Evolutionary conservation across 1,140 invertebrate genomes (phyloP).

Genomic region (Lanistes nyassanus): DNA sequence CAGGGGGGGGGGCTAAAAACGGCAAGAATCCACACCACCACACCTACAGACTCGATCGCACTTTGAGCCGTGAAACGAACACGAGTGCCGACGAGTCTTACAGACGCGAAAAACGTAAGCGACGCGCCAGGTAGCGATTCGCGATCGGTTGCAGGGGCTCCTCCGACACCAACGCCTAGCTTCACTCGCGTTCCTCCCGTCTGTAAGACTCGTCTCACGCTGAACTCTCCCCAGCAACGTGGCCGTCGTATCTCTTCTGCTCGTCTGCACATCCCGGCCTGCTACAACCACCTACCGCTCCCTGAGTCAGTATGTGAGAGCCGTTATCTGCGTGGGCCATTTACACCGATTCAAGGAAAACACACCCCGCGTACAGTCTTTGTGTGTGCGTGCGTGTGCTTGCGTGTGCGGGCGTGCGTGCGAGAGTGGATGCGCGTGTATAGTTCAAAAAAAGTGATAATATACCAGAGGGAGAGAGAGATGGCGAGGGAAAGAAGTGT

Average conservation of each 20-base stretch:
- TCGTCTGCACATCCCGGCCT: no score
- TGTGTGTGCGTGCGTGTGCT: background rate
- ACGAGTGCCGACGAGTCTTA: background rate
- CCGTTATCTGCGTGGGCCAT: slow-evolving; percentile 5
- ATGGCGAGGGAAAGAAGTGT: background rate
- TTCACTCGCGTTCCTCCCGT: no score
- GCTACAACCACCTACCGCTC: background rate
- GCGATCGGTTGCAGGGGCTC: background rate
- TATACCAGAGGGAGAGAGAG: background rate
- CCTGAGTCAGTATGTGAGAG: background rate
- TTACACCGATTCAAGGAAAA: background rate
- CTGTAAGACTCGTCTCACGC: no score
- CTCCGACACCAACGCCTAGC: no score
- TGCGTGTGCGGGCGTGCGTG: slow-evolving; percentile 5
- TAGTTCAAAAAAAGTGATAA: background rate
- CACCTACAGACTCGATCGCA: background rate
- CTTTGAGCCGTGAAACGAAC: background rate
- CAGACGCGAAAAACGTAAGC: background rate
- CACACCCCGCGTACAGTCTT: background rate
- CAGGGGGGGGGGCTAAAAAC: background rate
- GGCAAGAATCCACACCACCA: background rate
- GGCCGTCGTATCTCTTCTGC: no score
- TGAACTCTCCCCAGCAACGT: no score
- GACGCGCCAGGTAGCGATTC: background rate
- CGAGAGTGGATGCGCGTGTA: background rate